Percentiles rank a stretch among this genome's conserved stretches.
Conservation (phyloP, 2,113 vertebrate genomes). For the Tor tambroides region DNA sequence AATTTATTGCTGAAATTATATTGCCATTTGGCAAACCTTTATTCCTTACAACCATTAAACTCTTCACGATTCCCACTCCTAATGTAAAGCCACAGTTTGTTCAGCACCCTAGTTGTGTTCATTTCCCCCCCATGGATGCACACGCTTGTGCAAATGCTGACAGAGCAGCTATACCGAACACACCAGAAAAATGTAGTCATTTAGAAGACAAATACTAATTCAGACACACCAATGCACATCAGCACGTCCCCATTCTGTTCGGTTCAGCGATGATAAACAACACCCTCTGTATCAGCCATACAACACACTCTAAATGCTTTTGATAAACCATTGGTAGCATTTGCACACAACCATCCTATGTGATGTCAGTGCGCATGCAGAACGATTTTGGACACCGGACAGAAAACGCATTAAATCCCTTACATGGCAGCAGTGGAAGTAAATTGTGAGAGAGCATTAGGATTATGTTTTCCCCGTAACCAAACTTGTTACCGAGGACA, state of each 20-base stretch:
- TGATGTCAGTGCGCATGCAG: background rate
- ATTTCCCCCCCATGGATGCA: background rate
- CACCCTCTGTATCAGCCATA: conserved; percentile 35
- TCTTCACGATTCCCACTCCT: background rate
- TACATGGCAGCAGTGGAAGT: background rate
- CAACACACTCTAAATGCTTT: conserved; percentile 22
- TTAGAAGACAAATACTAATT: conserved; percentile 34
- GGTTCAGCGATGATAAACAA: conserved; percentile 51
- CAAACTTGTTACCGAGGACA: background rate
- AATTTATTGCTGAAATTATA: background rate
- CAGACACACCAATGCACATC: conserved; percentile 30
- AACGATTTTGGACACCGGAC: background rate
- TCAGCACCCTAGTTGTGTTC: conserved; percentile 7
- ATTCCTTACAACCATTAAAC: background rate
- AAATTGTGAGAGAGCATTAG: conserved; percentile 3
- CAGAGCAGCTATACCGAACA: background rate
- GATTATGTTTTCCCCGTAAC: background rate
- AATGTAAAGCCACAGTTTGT: conserved; percentile 2
- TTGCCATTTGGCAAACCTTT: background rate
- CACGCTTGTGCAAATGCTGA: conserved; percentile 33
- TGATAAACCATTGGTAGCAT: conserved; percentile 7
- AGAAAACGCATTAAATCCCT: conserved; percentile 3
- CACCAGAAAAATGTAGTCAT: conserved; percentile 19
- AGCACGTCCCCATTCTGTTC: conserved; percentile 37
- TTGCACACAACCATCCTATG: background rate